Percentiles rank a stretch among this genome's conserved stretches.
Evolutionary conservation across 2,113 vertebrate genomes (phyloP).

Genomic region (Trogon surrucura): DNA sequence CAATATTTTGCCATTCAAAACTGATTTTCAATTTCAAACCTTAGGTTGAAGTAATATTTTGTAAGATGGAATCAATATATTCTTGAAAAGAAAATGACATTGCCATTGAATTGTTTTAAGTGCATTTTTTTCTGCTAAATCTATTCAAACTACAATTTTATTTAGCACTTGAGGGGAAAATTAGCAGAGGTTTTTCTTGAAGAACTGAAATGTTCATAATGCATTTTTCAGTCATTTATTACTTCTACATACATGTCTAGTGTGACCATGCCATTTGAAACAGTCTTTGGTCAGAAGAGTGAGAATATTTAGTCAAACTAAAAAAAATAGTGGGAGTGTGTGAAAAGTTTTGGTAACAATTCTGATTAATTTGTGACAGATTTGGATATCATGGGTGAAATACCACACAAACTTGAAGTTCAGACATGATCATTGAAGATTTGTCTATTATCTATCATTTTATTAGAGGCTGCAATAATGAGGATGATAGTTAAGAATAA

Average conservation of each 20-base stretch:
- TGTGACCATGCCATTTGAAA: background rate
- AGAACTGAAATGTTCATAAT: background rate
- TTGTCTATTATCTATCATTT: background rate
- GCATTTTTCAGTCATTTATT: background rate
- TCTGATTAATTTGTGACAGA: background rate
- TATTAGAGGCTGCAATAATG: background rate
- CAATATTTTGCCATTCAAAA: slow-evolving; percentile 33
- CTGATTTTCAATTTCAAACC: slow-evolving; percentile 28
- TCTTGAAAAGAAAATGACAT: background rate
- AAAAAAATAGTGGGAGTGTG: background rate
- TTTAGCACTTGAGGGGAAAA: background rate
- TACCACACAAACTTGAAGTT: background rate
- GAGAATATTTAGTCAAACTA: background rate
- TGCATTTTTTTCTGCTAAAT: background rate
- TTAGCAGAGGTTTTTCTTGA: background rate
- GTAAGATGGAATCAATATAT: background rate
- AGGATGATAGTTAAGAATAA: background rate
- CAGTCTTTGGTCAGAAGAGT: background rate
- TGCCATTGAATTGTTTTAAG: background rate
- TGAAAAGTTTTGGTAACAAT: background rate
- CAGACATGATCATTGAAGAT: background rate
- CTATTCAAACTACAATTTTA: background rate
- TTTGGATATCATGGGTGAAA: background rate
- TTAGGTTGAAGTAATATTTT: slow-evolving; percentile 6
- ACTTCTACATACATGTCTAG: background rate